These are phyloP conservation scores for Microcebus tavaratra DNA, from an alignment of 2,113 vertebrate species.

Conservation along the genomic window DNA sequence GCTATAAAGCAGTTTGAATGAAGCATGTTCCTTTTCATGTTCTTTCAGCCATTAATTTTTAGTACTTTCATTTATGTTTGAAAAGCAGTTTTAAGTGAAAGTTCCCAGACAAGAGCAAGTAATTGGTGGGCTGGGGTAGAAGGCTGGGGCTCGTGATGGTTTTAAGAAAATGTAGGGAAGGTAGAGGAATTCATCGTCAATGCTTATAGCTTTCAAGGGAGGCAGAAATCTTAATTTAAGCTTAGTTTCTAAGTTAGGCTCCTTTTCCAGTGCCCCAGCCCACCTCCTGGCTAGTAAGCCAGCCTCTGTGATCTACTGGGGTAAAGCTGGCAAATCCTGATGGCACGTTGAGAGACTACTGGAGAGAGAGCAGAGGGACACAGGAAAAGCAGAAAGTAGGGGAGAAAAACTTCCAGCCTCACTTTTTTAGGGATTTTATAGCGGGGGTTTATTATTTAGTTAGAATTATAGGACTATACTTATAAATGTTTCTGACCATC, in stretches of 20 bases:
- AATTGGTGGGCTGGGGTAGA: background rate
- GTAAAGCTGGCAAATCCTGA: background rate
- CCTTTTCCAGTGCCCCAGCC: background rate
- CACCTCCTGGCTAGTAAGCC: background rate
- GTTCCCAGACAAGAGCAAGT: background rate
- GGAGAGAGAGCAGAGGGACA: background rate
- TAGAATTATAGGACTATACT: background rate
- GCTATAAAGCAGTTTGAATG: background rate
- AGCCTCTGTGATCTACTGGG: too few species aligned
- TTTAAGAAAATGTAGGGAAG: background rate
- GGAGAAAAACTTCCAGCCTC: background rate
- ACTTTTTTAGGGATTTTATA: background rate
- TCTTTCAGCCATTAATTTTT: conserved; percentile 17
- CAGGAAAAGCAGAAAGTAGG: background rate
- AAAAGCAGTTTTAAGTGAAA: conserved; percentile 18
- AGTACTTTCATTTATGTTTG: conserved; percentile 36
- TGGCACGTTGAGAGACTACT: background rate
- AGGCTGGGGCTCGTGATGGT: background rate
- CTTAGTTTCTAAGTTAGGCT: background rate
- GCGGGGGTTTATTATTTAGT: conserved; percentile 7
- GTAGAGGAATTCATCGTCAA: background rate
- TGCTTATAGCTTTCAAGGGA: background rate
- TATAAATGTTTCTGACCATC: background rate
- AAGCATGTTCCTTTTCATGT: conserved; percentile 14
- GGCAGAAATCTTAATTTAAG: background rate